Evolutionary conservation across 2,888 invertebrate species (phyloP), one percentile per base, ranked within the genome.

Genomic region (Eurytoma californica): DNA sequence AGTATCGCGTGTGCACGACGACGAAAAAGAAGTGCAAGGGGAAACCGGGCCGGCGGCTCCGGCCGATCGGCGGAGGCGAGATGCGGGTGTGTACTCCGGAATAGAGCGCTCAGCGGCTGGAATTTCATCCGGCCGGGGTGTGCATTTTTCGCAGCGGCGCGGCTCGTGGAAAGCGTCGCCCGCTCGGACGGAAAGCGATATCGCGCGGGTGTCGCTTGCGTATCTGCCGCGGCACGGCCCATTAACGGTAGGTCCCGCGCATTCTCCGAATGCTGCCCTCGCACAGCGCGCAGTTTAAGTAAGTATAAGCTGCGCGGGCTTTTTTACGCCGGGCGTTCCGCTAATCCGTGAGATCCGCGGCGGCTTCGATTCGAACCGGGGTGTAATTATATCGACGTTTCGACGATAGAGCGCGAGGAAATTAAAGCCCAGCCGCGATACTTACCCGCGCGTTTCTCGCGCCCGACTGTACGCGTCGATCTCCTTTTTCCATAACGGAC

Each of bases 61-160:
- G n/a, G 16, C 39, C 63, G n/a, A 39, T 39, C 14, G 12, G 18
- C 16, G 14, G n/a, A 28, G 55, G 24, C 3, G 47, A 24, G 20
- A 74, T 57, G 74, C 66, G 66, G 58, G 58, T 16, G 74, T 30
- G 39, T 9, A 9, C 39, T 51, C 51, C 61, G 30, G 61, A 51
- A 61, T 51, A 61, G 73, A 74, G 73, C 65, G 66, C 20, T 58
- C 66, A 57, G 30, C 73, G 57, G 51, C 68, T 68, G 75, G 51
- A 75, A 75, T 75, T 75, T 61, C 75, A 67, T 67, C 75, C 16
- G 51, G 30, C 68, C 47, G 39, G 47, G 24, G 24, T 24, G 24
- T 14, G 1, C 14, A 24, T 18, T 57, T 57, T 69, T 55, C 18
- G 53, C 57, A 0, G 13, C 2, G 39, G 14, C 2, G 13, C 16